phyloP scores from a whole-genome alignment of 2,888 invertebrate species.

The Ectobius pallidus region DNA sequence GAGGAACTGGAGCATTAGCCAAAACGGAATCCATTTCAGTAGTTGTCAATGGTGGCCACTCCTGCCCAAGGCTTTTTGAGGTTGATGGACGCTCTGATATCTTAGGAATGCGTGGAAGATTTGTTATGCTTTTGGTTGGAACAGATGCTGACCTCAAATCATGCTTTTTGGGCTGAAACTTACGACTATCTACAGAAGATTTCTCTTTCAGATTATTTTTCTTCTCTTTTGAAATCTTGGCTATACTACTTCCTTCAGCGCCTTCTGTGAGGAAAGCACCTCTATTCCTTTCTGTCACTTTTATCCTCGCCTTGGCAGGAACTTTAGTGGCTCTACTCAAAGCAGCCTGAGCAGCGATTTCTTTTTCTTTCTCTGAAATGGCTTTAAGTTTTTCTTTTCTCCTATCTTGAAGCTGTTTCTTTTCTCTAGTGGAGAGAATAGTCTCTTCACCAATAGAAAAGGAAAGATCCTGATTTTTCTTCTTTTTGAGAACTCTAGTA shows the following conservation, averaged over 20 bases:
- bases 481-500: not conserved
- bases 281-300: slow-evolving; percentile 60
- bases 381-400: slow-evolving; percentile 61
- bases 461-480: not conserved
- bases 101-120: not conserved
- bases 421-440: slow-evolving; percentile 32
- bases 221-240: slow-evolving; percentile 36
- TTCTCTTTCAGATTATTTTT: not conserved
- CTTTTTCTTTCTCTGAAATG: slow-evolving; percentile 55
- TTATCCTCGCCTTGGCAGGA: slow-evolving; percentile 50
- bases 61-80: too few species aligned
- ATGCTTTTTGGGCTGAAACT: not conserved
- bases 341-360: slow-evolving; percentile 45
- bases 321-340: not conserved
- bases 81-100: not conserved
- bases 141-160: not conserved
- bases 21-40: not conserved
- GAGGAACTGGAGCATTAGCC: not conserved
- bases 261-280: slow-evolving; percentile 61
- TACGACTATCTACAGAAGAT: not conserved
- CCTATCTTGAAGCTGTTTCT: slow-evolving; percentile 53
- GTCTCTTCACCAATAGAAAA: not conserved
- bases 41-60: not conserved
- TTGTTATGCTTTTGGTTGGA: not conserved
- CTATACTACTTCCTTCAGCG: too few species aligned